Evolutionary conservation across 2,888 invertebrate species (phyloP).

Genomic region (Oscheius sp.): DNA sequence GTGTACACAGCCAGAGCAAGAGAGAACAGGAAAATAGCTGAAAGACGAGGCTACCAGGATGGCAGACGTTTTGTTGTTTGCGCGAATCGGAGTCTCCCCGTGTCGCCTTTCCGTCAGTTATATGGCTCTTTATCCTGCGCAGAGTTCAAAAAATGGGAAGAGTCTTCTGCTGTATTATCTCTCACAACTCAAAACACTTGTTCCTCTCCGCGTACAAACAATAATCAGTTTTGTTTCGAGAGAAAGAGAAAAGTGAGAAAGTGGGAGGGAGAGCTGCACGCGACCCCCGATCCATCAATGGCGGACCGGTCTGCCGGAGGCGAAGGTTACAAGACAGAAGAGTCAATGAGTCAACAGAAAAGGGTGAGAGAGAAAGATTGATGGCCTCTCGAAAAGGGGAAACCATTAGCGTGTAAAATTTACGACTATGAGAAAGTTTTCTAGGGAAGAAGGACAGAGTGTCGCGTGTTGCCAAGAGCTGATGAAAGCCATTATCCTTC

Average conservation of each 20-base stretch:
- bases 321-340: not conserved
- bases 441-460: not conserved
- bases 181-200: constrained; percentile 7
- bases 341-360: too few species aligned
- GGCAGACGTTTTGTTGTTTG: not conserved
- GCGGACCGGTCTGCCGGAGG: constrained; percentile 20
- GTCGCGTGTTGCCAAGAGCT: too few species aligned
- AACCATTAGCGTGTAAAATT: not conserved
- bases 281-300: not conserved
- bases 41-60: not conserved
- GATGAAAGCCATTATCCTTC: too few species aligned
- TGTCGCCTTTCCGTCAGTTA: too few species aligned
- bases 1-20: not conserved
- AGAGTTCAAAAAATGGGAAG: not conserved
- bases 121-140: too few species aligned
- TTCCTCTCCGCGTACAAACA: not conserved
- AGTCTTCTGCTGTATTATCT: not conserved
- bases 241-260: not conserved
- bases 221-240: not conserved
- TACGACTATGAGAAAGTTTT: not conserved
- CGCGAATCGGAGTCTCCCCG: not conserved
- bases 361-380: too few species aligned
- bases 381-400: too few species aligned
- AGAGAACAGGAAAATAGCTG: not conserved
- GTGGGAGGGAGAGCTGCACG: not conserved